A percentile compares a stretch with the other conserved stretches of the same genome.
phyloP scores from a whole-genome alignment of 53 echinoderm and acorn worm genomes.

The Echinometra lucunter region DNA sequence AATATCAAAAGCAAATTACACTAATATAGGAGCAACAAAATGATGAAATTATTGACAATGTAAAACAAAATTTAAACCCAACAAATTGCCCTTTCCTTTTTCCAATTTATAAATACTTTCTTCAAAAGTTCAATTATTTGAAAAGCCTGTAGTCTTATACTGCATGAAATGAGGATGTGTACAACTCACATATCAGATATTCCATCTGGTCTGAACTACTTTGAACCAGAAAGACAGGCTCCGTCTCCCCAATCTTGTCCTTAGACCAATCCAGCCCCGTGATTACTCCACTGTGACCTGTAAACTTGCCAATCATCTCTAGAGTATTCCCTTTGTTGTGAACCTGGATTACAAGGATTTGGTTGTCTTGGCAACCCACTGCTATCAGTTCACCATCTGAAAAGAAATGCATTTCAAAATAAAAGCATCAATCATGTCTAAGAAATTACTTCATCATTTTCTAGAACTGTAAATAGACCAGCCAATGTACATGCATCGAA shows the following conservation, averaged over 20 bases:
- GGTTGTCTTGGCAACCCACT: slow-evolving; percentile 79
- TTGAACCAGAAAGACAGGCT: slow-evolving; percentile 51
- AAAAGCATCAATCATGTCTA: not conserved
- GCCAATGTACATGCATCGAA: no score
- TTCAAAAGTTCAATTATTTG: no score
- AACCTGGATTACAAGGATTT: slow-evolving; percentile 76
- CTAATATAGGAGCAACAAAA: no score
- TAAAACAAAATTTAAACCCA: no score
- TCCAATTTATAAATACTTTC: no score
- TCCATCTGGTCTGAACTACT: slow-evolving; percentile 69
- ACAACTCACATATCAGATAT: slow-evolving; percentile 54
- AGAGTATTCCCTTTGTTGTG: slow-evolving; percentile 79
- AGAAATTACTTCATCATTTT: no score
- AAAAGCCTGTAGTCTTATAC: no score
- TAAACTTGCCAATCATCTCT: slow-evolving; percentile 80
- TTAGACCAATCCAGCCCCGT: slow-evolving; percentile 94
- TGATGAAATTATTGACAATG: no score
- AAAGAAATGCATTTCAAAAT: not conserved
- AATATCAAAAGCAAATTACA: no score
- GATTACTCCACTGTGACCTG: slow-evolving; percentile 87
- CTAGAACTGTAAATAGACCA: no score
- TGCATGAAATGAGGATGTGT: not conserved
- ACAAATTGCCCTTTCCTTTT: no score
- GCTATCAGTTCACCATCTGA: slow-evolving; percentile 57
- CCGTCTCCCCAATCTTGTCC: slow-evolving; percentile 50